phyloP scores from a whole-genome alignment of 2,797 vertebrate genomes.

The Adrianichthys oophorus region DNA sequence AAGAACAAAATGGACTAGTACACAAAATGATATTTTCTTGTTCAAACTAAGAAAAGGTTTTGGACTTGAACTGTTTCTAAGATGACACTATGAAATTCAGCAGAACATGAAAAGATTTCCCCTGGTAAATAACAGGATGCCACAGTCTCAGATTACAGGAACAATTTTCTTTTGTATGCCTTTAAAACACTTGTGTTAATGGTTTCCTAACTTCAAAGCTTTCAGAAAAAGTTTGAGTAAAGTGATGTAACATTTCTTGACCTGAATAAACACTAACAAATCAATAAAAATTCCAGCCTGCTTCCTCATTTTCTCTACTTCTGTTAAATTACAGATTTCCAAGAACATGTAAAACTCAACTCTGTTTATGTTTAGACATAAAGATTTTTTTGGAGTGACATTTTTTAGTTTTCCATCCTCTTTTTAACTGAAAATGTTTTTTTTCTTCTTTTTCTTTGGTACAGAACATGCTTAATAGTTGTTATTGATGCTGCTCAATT shows the following conservation, averaged over 20 bases:
- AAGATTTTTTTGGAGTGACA: not conserved
- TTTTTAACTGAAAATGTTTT: not conserved
- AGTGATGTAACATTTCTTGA: not conserved
- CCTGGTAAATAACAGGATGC: conserved; percentile 41
- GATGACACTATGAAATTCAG: conserved; percentile 16
- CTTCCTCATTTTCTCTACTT: not conserved
- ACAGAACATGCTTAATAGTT: not conserved
- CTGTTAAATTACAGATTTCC: not conserved
- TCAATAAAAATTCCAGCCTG: not conserved
- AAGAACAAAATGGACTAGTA: conserved; percentile 8
- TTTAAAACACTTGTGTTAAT: conserved; percentile 36
- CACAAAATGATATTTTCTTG: conserved; percentile 2
- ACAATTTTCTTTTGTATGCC: conserved; percentile 40
- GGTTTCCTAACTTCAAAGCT: conserved; percentile 27
- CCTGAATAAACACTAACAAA: conserved; percentile 1
- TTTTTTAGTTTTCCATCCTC: not conserved
- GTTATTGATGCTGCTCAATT: conserved; percentile 7
- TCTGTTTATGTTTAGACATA: not conserved
- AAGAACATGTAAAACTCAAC: not conserved
- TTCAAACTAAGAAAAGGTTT: conserved; percentile 2
- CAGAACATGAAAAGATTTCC: conserved; percentile 26
- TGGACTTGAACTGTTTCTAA: conserved; percentile 11
- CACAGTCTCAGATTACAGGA: conserved; percentile 38
- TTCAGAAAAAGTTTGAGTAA: conserved; percentile 5
- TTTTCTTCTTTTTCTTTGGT: not conserved